phyloP scores from a whole-genome alignment of 2,888 invertebrate species.

The Stenotaenia linearis region DNA sequence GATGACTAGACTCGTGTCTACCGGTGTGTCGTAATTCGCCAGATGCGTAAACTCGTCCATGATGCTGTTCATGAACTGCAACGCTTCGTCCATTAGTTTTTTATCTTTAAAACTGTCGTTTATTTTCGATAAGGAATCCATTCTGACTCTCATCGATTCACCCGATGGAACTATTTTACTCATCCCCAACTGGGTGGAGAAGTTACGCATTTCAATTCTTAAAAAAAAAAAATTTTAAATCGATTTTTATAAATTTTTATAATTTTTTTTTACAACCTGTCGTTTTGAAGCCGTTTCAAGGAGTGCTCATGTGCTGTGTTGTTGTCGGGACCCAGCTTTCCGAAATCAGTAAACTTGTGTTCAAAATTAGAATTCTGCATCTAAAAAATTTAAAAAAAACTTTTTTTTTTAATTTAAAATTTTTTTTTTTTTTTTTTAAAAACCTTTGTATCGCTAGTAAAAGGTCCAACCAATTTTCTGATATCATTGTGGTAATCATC shows the following conservation, averaged over 20 bases:
- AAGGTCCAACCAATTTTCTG: neutral
- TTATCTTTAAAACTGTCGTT: too few species aligned
- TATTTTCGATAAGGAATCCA: neutral
- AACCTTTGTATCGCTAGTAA: neutral
- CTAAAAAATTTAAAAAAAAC: too few species aligned
- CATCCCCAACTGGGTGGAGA: neutral
- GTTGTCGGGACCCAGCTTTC: neutral
- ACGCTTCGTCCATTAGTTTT: conserved; percentile 56
- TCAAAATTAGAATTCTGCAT: neutral
- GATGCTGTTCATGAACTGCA: conserved; percentile 92
- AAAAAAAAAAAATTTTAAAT: neutral
- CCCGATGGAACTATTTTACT: neutral
- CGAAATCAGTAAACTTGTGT: neutral
- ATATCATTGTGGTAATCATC: conserved; percentile 46
- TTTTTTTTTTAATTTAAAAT: too few species aligned
- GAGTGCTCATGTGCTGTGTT: neutral
- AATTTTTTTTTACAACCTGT: conserved; percentile 30
- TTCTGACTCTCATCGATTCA: neutral
- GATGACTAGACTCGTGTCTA: conserved; percentile 82
- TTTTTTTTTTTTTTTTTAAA: too few species aligned
- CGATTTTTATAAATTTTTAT: neutral
- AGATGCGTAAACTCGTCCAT: conserved; percentile 99
- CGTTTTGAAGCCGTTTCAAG: neutral
- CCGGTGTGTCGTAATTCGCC: conserved; percentile 76
- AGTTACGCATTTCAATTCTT: neutral